Percentiles rank a stretch among this genome's conserved stretches.
phyloP scores from a whole-genome alignment of 2,113 vertebrate genomes.

The Morone chrysops region DNA sequence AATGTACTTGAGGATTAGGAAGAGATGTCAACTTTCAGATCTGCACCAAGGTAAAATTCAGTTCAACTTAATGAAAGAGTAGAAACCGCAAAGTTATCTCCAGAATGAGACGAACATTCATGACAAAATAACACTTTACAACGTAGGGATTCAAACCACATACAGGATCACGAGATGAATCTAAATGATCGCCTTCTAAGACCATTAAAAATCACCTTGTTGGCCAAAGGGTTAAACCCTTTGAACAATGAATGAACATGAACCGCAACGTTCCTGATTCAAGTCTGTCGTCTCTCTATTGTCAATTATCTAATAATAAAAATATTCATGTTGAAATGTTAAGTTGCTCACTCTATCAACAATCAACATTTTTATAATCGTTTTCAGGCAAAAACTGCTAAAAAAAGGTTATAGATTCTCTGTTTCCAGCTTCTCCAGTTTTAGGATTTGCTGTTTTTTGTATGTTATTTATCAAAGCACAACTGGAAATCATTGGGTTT shows the following conservation, averaged over 20 bases:
- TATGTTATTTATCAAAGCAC: neutral
- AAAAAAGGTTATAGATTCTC: neutral
- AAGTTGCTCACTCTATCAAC: neutral
- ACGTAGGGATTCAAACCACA: too few relatives aligned
- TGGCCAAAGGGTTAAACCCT: neutral
- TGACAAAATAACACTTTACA: neutral
- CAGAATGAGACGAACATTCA: neutral
- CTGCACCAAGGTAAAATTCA: neutral
- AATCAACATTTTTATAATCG: neutral
- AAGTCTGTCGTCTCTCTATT: neutral
- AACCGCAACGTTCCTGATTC: neutral
- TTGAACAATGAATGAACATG: neutral
- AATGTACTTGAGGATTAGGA: neutral
- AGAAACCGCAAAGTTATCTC: neutral
- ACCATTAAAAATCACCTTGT: neutral
- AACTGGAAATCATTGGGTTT: neutral
- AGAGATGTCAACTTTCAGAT: neutral
- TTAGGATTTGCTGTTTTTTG: neutral
- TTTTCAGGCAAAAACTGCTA: neutral
- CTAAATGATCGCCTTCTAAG: neutral
- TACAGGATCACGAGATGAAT: neutral
- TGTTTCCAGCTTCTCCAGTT: neutral
- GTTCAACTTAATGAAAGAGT: neutral
- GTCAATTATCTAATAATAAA: neutral
- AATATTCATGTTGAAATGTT: neutral